phyloP scores from a whole-genome alignment of 2,113 vertebrate species.

The Hemibagrus wyckioides region DNA sequence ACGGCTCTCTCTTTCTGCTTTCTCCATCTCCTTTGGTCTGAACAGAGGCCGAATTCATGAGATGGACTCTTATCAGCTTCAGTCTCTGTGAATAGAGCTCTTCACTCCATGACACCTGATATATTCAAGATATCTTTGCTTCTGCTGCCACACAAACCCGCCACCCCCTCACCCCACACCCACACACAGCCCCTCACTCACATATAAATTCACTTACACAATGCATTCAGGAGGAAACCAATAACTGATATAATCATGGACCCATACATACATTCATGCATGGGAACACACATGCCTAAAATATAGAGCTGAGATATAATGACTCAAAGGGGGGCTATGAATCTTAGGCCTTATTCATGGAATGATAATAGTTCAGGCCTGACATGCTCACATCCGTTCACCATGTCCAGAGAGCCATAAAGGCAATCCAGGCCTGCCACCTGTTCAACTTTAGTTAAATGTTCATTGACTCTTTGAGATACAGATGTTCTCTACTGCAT shows the following conservation, averaged over 20 bases:
- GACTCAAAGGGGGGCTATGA: not conserved
- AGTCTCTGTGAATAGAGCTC: conserved; percentile 71
- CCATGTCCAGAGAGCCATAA: not conserved
- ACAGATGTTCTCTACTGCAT: not conserved
- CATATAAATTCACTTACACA: conserved; percentile 8
- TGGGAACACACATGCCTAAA: not conserved
- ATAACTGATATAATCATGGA: conserved; percentile 17
- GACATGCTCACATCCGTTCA: not conserved
- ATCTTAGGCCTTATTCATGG: not conserved
- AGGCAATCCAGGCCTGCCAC: not conserved
- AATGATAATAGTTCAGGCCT: not conserved
- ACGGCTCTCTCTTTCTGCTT: not conserved
- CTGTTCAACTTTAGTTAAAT: not conserved
- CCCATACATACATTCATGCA: not conserved
- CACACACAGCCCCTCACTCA: conserved; percentile 27
- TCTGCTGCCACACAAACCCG: conserved; percentile 17
- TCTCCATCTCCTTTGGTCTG: conserved; percentile 1
- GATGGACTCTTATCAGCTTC: conserved; percentile 70
- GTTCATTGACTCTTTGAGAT: not conserved
- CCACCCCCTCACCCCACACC: conserved; percentile 24
- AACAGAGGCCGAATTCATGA: conserved; percentile 76
- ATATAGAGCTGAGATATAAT: conserved; percentile 8
- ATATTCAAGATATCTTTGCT: conserved; percentile 66
- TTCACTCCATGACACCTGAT: conserved; percentile 70
- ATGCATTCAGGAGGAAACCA: conserved; percentile 15